Evolutionary conservation across 2,888 invertebrate genomes (phyloP), one percentile per base, ranked within the genome.

Genomic region (Heteropelma amictum): DNA sequence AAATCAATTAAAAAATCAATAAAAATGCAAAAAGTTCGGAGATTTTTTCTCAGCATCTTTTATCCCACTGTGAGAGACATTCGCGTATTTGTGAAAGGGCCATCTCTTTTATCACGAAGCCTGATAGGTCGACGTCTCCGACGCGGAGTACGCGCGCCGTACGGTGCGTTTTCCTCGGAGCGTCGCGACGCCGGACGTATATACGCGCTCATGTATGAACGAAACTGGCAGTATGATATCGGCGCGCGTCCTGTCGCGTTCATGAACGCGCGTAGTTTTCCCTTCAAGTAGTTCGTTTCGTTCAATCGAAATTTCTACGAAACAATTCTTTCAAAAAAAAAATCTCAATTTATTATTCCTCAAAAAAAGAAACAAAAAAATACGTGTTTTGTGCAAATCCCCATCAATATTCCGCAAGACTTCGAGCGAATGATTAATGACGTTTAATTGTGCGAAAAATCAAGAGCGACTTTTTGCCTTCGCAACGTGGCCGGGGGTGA

Each of bases 211-310:
- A 30, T 64, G 19, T 19, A 42, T 30, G 49, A 73, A 79, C 76
- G 54, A 56, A 76, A 61, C 76, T 64, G 77, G 70, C 84, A 85
- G 85, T 85, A 81, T 80, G 80, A 82, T 82, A 74, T 80, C 80
- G 77, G 79, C 84, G 82, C 85, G 85, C 85, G 82, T 78, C 78
- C 84, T 74, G 82, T 84, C 77, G 77, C 78, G 81, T n/a, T n/a
- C n/a, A n/a, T n/a, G n/a, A n/a, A n/a, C n/a, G n/a, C n/a, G n/a
- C n/a, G n/a, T n/a, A n/a, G n/a, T n/a, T n/a, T 38, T 38, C 38
- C 38, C 38, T 76, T 80, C 77, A 51, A 65, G 47, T n/a, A 53
- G 19, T 30, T 21, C n/a, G n/a, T 21, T 53, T n/a, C 8, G 19
- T 33, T 33, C n/a, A 38, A 12, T 38, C 14, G 2, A 6, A 12